Evolutionary conservation across 2,797 vertebrate species (phyloP).

Genomic region (Syngnathus rostellatus): DNA sequence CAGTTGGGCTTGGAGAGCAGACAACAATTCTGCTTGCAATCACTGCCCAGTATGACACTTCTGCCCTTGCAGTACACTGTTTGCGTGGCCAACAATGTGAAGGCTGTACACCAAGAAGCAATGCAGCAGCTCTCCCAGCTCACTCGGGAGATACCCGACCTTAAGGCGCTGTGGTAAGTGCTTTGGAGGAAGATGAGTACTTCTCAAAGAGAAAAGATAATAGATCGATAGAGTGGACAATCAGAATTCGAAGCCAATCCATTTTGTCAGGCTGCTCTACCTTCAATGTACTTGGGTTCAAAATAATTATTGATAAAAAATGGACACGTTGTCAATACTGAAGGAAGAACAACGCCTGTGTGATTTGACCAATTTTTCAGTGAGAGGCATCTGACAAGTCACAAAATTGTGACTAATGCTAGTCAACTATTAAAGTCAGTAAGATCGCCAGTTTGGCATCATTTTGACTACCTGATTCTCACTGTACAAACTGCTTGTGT

Average conservation of each 20-base stretch:
- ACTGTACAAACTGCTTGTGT: not conserved
- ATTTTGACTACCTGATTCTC: not conserved
- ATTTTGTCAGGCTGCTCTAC: not conserved
- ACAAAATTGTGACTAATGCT: too few relatives aligned
- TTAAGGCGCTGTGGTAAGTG: constrained; percentile 69
- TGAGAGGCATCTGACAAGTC: too few relatives aligned
- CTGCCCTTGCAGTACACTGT: constrained; percentile 76
- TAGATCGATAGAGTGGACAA: not conserved
- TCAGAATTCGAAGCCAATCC: not conserved
- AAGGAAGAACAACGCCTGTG: too few relatives aligned
- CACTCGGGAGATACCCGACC: constrained; percentile 65
- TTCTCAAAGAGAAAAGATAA: not conserved
- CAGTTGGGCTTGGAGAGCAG: constrained; percentile 74
- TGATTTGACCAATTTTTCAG: too few relatives aligned
- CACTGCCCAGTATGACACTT: constrained; percentile 57
- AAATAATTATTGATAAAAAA: not conserved
- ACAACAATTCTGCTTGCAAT: constrained; percentile 78
- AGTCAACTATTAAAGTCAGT: too few relatives aligned
- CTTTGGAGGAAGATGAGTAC: constrained; percentile 5
- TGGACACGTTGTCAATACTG: too few relatives aligned
- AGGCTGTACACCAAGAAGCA: constrained; percentile 64
- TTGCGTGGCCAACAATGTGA: constrained; percentile 71
- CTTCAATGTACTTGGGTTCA: not conserved
- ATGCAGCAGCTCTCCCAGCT: constrained; percentile 46
- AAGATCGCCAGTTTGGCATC: too few relatives aligned